A percentile compares a stretch with the other conserved stretches of the same genome.
Conservation (phyloP, 2,113 vertebrate genomes). For the Leucosticte australis region DNA sequence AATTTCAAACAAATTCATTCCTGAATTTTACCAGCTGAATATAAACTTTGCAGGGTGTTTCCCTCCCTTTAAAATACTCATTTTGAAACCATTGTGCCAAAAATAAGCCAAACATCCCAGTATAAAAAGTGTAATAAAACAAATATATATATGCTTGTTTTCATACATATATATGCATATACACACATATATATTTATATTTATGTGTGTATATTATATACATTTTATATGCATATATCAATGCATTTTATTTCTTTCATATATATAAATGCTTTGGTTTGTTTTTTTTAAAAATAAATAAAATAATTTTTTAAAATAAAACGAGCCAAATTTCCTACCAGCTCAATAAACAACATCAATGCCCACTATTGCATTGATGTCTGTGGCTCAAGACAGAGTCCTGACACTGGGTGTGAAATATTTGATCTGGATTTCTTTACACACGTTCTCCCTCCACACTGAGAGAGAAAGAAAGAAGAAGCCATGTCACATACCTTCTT, state of each 20-base stretch:
- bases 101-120: neutral
- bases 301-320: neutral
- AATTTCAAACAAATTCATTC: neutral
- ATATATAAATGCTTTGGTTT: neutral
- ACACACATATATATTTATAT: neutral
- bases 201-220: neutral
- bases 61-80: neutral
- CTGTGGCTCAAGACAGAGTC: neutral
- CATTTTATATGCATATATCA: too few relatives aligned
- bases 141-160: neutral
- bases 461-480: slow-evolving; percentile 44
- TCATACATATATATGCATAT: neutral
- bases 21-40: neutral
- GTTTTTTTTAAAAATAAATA: neutral
- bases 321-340: neutral
- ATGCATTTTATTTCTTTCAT: neutral
- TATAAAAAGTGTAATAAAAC: neutral
- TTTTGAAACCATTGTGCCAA: neutral
- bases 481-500: slow-evolving; percentile 84
- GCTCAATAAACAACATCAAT: slow-evolving; percentile 33
- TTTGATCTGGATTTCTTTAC: neutral
- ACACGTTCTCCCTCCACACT: neutral
- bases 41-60: neutral
- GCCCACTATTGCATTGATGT: neutral
- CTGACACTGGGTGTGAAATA: neutral